Evolutionary conservation across 1,140 invertebrate species (phyloP), one percentile per base, ranked within the genome.

Genomic region (Homarus americanus): DNA sequence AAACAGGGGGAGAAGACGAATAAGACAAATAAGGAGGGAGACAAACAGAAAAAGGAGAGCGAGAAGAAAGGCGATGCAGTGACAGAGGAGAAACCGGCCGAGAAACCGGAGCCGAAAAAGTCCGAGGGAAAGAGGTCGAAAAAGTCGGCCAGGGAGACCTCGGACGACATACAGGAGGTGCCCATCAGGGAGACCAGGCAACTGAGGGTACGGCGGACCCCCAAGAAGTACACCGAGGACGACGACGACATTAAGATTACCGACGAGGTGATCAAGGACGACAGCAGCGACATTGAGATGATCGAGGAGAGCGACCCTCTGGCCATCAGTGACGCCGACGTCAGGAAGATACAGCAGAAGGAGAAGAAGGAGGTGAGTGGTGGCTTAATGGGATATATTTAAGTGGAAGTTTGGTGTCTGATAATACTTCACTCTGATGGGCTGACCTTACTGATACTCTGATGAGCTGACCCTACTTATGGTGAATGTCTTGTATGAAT

Each of bases 261-360:
- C 0, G 86, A 90, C 38, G 87, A 91, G 24, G 92, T 91, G 38
- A 90, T 91, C 5, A 82, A 78, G 34, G 88, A 93, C 40, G 92
- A 91, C 20, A 83, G 76, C 40, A 92, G 92, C 53, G 92, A 93
- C 69, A 91, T 93, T 12, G 91, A 93, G 58, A 93, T 93, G 92
- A 93, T 93, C 17, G 92, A 93, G 40, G 92, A 93, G 69, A 93
- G 88, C 63, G 92, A 93, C 40, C 92, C 92, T 17, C 58, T 93
- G 1, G 90, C 92, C 24, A 90, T 93, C 15, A 84, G 80, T 69
- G 91, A 88, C 66, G 85, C 85, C 10, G 91, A 92, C 41, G 91
- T 92, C 34, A 92, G 85, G 82, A 92, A 92, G 41, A 44, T 87
- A 15, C 79, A 88, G 44, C 85, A 92, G 44, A 91, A 82, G 87